Base-by-base conservation (phyloP, 2,888 invertebrate species). In the Orchesella flavescens region DNA sequence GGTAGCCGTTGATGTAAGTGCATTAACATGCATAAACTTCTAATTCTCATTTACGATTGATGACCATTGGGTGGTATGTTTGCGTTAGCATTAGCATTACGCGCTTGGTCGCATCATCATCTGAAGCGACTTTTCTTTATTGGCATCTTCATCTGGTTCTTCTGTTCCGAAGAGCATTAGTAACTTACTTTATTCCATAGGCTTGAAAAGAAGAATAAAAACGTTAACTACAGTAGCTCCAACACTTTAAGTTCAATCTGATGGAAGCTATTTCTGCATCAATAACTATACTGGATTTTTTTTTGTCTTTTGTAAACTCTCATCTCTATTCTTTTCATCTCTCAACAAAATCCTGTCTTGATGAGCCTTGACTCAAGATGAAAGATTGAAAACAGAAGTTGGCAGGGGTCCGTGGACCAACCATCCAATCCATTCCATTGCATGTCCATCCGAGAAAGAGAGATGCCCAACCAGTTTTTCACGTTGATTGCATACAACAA, bases 301-400 rank as follows among this genome's bases (percentile, higher is more conserved):
- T 73, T 80, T 59, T 17, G 21, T 72, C 57, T 43, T 43, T 19
- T 57, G 34, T n/a, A n/a, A n/a, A 34, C 7, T n/a, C 21, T 69
- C 44, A 23, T 72, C 43, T n/a, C 43, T n/a, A 13, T 65, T 46
- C 44, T 44, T 57, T 66, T 57, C 57, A 55, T 21, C 34, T 21
- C 34, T 34, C 57, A 68, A 24, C 19, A 69, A 66, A 81, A 81
- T 69, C 69, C 53, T 63, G 68, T 75, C 81, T 69, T 75, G 75
- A 81, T 81, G 81, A 81, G 65, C 55, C 49, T 69, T 81, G 81
- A 80, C 80, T 80, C 9, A 34, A 34, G 71, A 75, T 69, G 81
- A 81, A 81, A 75, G 81, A 81, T 81, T 68, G 81, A 81, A 81
- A 75, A 81, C 81, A 75, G 81, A 75, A 81, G 81, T 75, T 74